phyloP scores from a whole-genome alignment of 2,797 vertebrate species.

The Dendrocincla fuliginosa region DNA sequence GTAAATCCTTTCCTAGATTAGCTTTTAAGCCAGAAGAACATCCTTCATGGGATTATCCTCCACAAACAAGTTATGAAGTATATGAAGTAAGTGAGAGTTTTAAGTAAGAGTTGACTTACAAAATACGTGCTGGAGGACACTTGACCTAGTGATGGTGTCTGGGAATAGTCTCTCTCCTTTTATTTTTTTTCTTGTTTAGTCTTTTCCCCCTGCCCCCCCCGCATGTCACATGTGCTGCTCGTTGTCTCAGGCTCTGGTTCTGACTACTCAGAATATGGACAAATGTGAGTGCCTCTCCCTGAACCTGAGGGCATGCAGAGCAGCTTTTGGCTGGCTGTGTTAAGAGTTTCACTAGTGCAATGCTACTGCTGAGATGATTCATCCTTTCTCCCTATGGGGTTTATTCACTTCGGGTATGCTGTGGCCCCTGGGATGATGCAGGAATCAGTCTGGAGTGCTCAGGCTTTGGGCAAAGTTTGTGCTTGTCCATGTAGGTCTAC shows the following conservation, averaged over 20 bases:
- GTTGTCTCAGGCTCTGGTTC: not conserved
- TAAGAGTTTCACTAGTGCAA: not conserved
- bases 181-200: not conserved
- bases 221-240: not conserved
- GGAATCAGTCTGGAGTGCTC: not conserved
- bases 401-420: not conserved
- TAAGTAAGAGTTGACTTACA: not conserved
- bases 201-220: not conserved
- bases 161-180: not conserved
- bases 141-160: not conserved
- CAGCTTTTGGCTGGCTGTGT: not conserved
- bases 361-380: not conserved
- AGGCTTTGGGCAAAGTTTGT: not conserved
- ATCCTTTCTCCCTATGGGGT: not conserved
- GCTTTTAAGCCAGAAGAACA: not conserved
- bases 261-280: not conserved
- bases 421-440: not conserved
- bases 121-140: not conserved
- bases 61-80: not conserved
- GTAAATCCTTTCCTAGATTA: not conserved
- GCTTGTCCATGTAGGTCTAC: not conserved
- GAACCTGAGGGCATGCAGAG: rapidly evolving
- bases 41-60: not conserved
- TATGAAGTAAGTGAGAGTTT: not conserved
- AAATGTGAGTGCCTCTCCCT: not conserved